Percentiles rank a stretch among this genome's conserved stretches.
phyloP scores from a whole-genome alignment of 2,888 invertebrate species.

The Phrixothrix hirtus region DNA sequence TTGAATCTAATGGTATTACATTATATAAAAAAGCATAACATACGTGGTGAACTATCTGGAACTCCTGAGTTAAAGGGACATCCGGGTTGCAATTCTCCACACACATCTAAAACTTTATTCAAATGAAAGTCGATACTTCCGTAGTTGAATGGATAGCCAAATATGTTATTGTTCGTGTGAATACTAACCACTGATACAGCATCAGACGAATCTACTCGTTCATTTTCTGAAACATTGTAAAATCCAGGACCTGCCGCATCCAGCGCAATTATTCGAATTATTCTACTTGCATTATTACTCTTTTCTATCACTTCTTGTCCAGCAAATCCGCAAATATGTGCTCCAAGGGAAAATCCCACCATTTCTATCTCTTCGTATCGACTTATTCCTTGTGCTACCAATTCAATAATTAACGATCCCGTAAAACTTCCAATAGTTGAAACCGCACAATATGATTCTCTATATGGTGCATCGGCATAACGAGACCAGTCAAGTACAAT shows the following conservation, averaged over 20 bases:
- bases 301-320: neutral
- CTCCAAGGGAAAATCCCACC: neutral
- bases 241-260: neutral
- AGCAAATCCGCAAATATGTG: neutral
- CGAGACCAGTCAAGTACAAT: constrained; percentile 3
- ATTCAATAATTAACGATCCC: neutral
- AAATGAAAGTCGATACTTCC: neutral
- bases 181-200: neutral
- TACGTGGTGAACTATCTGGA: no score
- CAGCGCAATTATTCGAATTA: neutral
- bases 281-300: neutral
- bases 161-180: neutral
- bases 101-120: neutral
- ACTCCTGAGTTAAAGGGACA: neutral
- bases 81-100: neutral
- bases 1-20: no score
- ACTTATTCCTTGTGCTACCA: neutral
- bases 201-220: neutral
- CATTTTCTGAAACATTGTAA: neutral
- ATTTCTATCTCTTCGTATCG: neutral
- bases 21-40: no score
- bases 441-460: neutral
- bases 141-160: neutral
- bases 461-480: neutral
- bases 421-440: neutral